Evolutionary conservation across 2,797 vertebrate genomes (phyloP).

Genomic region (Esox lucius): DNA sequence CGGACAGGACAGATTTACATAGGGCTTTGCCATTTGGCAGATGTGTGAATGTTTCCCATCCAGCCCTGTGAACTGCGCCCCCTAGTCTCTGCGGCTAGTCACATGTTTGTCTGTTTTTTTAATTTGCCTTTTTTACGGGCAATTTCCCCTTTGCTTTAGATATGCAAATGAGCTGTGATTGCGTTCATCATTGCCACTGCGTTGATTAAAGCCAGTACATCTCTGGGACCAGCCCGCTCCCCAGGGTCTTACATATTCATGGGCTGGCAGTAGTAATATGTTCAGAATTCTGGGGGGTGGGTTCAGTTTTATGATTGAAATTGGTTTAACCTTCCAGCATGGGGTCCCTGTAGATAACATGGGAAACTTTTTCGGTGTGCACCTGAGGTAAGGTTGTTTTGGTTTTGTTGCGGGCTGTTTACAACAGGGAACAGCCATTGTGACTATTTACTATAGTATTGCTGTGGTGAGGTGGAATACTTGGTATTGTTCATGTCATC

Average conservation of each 20-base stretch:
- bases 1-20: too few relatives aligned
- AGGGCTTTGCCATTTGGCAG: too few relatives aligned
- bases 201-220: not conserved
- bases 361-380: not conserved
- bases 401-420: not conserved
- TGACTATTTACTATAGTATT: not conserved
- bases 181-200: not conserved
- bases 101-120: too few relatives aligned
- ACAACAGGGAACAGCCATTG: not conserved
- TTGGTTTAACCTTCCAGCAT: not conserved
- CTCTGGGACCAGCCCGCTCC: not conserved
- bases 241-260: slow-evolving; percentile 1
- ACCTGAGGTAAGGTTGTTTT: not conserved
- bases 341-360: not conserved
- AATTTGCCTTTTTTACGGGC: not conserved
- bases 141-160: not conserved
- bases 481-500: not conserved
- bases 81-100: too few relatives aligned
- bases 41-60: too few relatives aligned
- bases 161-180: not conserved
- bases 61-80: too few relatives aligned
- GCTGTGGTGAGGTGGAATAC: not conserved
- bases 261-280: not conserved
- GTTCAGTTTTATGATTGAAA: not conserved
- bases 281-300: not conserved